Conservation (phyloP, 1,140 invertebrate species). For the Zaprionus capensis region DNA sequence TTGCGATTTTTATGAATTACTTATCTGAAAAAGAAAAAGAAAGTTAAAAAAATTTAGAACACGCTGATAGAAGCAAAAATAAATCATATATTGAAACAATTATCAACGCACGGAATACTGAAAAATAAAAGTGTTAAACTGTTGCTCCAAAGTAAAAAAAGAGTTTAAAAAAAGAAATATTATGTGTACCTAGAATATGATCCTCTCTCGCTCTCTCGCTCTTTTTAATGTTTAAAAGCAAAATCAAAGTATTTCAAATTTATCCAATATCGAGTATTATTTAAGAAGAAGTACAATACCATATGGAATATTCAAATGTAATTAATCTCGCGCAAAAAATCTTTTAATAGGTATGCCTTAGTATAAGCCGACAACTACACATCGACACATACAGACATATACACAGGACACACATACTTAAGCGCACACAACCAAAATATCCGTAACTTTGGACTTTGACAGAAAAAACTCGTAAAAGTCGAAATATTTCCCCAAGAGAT, state of each 20-base stretch:
- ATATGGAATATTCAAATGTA: slow-evolving; percentile 63
- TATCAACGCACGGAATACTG: slow-evolving; percentile 19
- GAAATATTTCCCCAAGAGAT: not conserved
- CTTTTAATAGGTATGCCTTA: slow-evolving; percentile 82
- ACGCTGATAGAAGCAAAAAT: slow-evolving; percentile 2
- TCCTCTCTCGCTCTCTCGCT: slow-evolving; percentile 60
- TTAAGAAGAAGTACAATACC: slow-evolving; percentile 31
- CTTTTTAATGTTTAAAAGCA: slow-evolving; percentile 47
- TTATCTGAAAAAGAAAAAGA: not conserved
- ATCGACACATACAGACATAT: slow-evolving; percentile 36
- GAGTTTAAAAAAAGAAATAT: slow-evolving; percentile 18
- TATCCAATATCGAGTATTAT: slow-evolving; percentile 36
- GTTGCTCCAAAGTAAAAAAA: slow-evolving; percentile 75
- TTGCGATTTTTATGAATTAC: slow-evolving; percentile 15
- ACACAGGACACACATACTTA: slow-evolving; percentile 27
- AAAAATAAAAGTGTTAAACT: slow-evolving; percentile 69
- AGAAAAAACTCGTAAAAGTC: not conserved
- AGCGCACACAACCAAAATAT: not conserved
- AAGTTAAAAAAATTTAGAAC: not conserved
- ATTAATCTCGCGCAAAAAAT: slow-evolving; percentile 79
- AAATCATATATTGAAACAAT: slow-evolving; percentile 13
- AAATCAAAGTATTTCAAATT: slow-evolving; percentile 26
- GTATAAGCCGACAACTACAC: slow-evolving; percentile 30
- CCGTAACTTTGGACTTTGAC: not conserved
- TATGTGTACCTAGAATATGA: slow-evolving; percentile 40